phyloP scores from a whole-genome alignment of 2,888 invertebrate species.

The Temnothorax ravouxi region DNA sequence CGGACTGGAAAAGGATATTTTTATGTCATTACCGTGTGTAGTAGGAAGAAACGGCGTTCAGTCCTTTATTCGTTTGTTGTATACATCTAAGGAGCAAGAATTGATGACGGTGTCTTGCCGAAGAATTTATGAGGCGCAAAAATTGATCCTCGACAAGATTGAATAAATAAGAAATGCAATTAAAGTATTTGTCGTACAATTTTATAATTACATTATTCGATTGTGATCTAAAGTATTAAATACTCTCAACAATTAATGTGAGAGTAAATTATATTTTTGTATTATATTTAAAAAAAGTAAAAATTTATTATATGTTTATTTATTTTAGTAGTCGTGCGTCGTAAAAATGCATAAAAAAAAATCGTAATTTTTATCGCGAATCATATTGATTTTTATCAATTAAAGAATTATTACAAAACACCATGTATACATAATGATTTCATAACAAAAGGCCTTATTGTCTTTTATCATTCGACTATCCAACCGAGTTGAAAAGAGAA shows the following conservation, averaged over 20 bases:
- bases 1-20: slow-evolving; percentile 88
- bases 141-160: slow-evolving; percentile 76
- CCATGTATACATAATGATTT: slow-evolving; percentile 24
- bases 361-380: slow-evolving; percentile 50
- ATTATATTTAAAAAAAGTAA: background rate
- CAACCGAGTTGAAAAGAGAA: slow-evolving; percentile 20
- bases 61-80: slow-evolving; percentile 80
- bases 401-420: slow-evolving; percentile 47
- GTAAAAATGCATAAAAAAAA: slow-evolving; percentile 18
- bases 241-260: slow-evolving; percentile 11
- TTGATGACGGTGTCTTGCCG: slow-evolving; percentile 78
- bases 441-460: slow-evolving; percentile 6
- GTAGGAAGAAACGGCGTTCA: slow-evolving; percentile 84
- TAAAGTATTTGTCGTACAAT: background rate
- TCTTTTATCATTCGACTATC: background rate
- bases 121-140: slow-evolving; percentile 81
- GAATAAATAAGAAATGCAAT: slow-evolving; percentile 65
- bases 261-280: background rate
- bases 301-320: slow-evolving; percentile 6
- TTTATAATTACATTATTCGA: slow-evolving; percentile 20
- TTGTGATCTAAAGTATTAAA: slow-evolving; percentile 16
- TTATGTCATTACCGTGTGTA: slow-evolving; percentile 88
- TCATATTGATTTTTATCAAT: slow-evolving; percentile 57
- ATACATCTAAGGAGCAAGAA: slow-evolving; percentile 81
- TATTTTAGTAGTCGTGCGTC: background rate